These are phyloP conservation scores for Macrotus californicus DNA, from an alignment of 2,113 vertebrate genomes.

Conservation along the genomic window DNA sequence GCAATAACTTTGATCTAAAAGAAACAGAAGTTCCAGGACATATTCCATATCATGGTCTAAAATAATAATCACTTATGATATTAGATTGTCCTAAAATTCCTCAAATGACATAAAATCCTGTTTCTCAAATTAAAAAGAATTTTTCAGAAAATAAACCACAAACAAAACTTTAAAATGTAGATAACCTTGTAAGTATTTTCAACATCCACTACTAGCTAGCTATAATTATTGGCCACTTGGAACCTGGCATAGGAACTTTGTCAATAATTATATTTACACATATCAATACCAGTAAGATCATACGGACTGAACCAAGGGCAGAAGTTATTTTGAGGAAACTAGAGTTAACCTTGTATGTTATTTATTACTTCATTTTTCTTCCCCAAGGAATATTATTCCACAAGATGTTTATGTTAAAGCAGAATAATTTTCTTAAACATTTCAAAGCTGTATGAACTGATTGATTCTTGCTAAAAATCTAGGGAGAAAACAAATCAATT, in stretches of 20 bases:
- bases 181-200: background rate
- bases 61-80: background rate
- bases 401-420: slow-evolving; percentile 9
- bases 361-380: slow-evolving; percentile 33
- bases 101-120: slow-evolving; percentile 2
- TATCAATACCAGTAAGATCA: background rate
- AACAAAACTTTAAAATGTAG: background rate
- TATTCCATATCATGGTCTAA: background rate
- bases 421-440: slow-evolving; percentile 32
- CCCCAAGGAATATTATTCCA: background rate
- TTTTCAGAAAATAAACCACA: slow-evolving; percentile 16
- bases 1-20: background rate
- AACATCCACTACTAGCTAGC: background rate
- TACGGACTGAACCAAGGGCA: background rate
- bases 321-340: background rate
- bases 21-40: background rate
- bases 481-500: slow-evolving; percentile 43
- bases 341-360: slow-evolving; percentile 6
- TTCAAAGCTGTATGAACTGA: background rate
- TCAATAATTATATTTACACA: background rate
- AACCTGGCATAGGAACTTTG: background rate
- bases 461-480: slow-evolving; percentile 31
- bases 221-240: background rate
- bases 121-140: background rate
- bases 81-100: background rate